phyloP scores from a whole-genome alignment of 2,888 invertebrate genomes.

The Chrysolina americana region DNA sequence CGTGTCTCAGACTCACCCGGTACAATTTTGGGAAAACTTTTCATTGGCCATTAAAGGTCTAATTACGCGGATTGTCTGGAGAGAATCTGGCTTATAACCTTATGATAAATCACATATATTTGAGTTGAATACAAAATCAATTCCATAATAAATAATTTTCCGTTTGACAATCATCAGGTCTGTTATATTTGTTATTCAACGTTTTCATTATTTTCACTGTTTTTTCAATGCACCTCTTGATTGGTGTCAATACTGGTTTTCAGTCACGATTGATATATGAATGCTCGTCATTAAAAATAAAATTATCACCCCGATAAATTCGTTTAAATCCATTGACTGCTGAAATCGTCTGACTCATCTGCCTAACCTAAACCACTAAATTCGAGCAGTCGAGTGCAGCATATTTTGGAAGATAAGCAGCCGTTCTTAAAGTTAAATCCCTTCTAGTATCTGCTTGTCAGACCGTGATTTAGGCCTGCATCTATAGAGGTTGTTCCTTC shows the following conservation, averaged over 20 bases:
- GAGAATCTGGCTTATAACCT: too few relatives aligned
- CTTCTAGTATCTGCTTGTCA: slow-evolving; percentile 66
- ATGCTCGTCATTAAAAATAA: not conserved
- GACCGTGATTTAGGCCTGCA: slow-evolving; percentile 67
- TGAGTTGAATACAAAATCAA: too few relatives aligned
- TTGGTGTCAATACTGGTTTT: not conserved
- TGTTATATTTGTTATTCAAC: too few relatives aligned
- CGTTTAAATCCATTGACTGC: not conserved
- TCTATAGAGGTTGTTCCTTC: slow-evolving; percentile 66
- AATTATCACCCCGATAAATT: not conserved
- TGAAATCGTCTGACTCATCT: not conserved
- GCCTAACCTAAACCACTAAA: slow-evolving; percentile 8
- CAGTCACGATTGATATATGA: not conserved
- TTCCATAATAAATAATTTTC: too few relatives aligned
- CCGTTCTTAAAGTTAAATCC: slow-evolving; percentile 64
- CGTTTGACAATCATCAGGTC: too few relatives aligned
- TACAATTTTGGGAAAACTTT: too few relatives aligned
- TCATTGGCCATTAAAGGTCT: too few relatives aligned
- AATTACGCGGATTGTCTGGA: too few relatives aligned
- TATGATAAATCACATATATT: too few relatives aligned
- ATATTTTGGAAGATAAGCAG: slow-evolving; percentile 48
- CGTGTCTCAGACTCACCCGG: too few relatives aligned
- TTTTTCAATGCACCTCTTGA: too few relatives aligned
- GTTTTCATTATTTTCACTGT: too few relatives aligned
- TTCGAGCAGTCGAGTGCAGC: slow-evolving; percentile 37